Conservation (phyloP, 2,888 invertebrate species). For the Molanna angustata region DNA sequence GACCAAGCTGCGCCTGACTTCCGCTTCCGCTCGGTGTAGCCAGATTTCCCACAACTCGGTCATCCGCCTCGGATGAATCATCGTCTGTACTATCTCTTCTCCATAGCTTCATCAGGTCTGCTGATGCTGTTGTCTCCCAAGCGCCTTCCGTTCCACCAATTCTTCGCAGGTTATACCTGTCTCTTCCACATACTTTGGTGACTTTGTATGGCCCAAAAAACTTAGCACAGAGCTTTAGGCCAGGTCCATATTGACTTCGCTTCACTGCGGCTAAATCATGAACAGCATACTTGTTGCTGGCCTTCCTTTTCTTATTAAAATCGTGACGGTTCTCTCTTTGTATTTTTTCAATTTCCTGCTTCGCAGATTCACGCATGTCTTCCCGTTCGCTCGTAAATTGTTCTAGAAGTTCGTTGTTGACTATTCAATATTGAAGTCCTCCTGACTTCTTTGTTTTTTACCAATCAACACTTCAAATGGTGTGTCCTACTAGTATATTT, state of each 20-base stretch:
- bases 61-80: no score
- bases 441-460: slow-evolving; percentile 32
- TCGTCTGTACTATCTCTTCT: no score
- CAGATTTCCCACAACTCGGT: no score
- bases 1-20: no score
- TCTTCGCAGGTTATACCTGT: slow-evolving; percentile 38
- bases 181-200: slow-evolving; percentile 34
- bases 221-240: slow-evolving; percentile 38
- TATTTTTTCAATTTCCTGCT: slow-evolving; percentile 21
- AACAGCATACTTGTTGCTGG: slow-evolving; percentile 22
- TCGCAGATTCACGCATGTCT: slow-evolving; percentile 18
- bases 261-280: slow-evolving; percentile 38
- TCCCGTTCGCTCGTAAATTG: slow-evolving; percentile 20
- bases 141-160: slow-evolving; percentile 35
- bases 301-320: slow-evolving; percentile 24
- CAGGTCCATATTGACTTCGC: slow-evolving; percentile 38
- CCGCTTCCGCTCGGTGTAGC: no score
- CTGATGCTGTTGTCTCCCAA: slow-evolving; percentile 32
- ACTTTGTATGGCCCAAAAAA: slow-evolving; percentile 39
- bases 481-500: slow-evolving; percentile 32
- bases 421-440: slow-evolving; percentile 26
- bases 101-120: no score
- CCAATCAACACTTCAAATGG: slow-evolving; percentile 36
- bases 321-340: slow-evolving; percentile 29
- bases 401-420: slow-evolving; percentile 16